Evolutionary conservation across 2,113 vertebrate genomes (phyloP).

Genomic region (Girardinichthys multiradiatus): DNA sequence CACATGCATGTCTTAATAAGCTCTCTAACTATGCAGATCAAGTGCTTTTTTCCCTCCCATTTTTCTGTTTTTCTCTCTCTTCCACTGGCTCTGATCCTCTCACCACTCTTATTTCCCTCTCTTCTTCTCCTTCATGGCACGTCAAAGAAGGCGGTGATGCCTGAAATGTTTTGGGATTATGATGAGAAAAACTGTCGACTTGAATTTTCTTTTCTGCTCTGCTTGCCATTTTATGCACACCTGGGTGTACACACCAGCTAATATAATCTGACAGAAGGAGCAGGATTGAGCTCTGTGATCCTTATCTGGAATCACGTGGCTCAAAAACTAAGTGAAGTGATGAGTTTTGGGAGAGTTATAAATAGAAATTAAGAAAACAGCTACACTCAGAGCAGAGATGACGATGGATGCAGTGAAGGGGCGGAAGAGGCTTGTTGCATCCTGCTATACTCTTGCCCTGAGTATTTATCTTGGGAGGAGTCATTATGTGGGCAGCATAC

Average conservation of each 20-base stretch:
- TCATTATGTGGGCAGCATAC: constrained; percentile 49
- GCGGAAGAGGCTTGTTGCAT: constrained; percentile 47
- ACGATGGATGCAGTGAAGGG: constrained; percentile 7
- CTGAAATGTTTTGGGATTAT: constrained; percentile 27
- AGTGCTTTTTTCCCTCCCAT: constrained; percentile 20
- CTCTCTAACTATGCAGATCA: constrained; percentile 46
- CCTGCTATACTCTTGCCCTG: constrained; percentile 38
- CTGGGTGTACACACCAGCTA: constrained; percentile 1
- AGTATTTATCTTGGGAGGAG: constrained; percentile 58
- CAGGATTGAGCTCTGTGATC: constrained; percentile 12
- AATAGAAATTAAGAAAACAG: constrained; percentile 17
- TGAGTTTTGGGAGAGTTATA: constrained; percentile 14
- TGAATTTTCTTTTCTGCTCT: constrained; percentile 1
- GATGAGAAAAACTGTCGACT: constrained; percentile 7
- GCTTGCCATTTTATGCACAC: constrained; percentile 1
- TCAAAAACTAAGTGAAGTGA: constrained; percentile 32
- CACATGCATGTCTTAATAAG: constrained; percentile 40
- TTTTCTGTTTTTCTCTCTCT: constrained; percentile 24
- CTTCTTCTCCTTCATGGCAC: background rate
- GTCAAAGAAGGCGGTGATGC: constrained; percentile 8
- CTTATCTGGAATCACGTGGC: constrained; percentile 21
- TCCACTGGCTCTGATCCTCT: constrained; percentile 3
- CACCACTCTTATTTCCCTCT: background rate
- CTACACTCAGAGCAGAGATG: background rate
- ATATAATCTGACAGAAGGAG: constrained; percentile 13